A percentile compares a stretch with the other conserved stretches of the same genome.
phyloP scores from a whole-genome alignment of 2,888 invertebrate genomes.

The Scaptomyza cyrtandrae region DNA sequence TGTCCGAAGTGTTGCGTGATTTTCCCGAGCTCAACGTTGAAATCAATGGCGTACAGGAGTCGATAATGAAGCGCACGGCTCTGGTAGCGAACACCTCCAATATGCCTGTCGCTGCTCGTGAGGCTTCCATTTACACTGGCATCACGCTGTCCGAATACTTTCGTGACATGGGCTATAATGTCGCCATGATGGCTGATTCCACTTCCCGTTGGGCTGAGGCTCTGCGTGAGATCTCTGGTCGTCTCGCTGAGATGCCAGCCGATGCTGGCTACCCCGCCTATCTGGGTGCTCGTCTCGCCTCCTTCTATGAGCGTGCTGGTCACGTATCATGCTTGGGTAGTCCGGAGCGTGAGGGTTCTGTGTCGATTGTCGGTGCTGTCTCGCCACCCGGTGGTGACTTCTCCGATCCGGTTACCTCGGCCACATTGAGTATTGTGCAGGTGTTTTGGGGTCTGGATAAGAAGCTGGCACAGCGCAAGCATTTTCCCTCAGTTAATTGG shows the following conservation, averaged over 20 bases:
- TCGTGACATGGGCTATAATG: constrained; percentile 99
- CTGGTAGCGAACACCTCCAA: constrained; percentile 99
- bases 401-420: constrained; percentile 99
- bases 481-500: constrained; percentile 99
- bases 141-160: constrained; percentile 99
- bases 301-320: constrained; percentile 99
- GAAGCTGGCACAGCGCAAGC: constrained; percentile 99
- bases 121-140: constrained; percentile 99
- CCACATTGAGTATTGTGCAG: constrained; percentile 99
- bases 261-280: constrained; percentile 99
- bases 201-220: constrained; percentile 99
- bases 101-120: constrained; percentile 99
- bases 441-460: constrained; percentile 99
- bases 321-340: constrained; percentile 98
- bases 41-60: constrained; percentile 97
- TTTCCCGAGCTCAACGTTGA: constrained; percentile 99
- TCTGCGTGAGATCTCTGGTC: constrained; percentile 99
- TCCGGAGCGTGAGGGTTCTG: constrained; percentile 98
- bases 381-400: constrained; percentile 99
- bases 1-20: constrained; percentile 99
- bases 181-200: constrained; percentile 99
- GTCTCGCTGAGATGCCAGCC: constrained; percentile 99
- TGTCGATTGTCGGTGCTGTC: constrained; percentile 99
- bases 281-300: constrained; percentile 98
- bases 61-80: constrained; percentile 99